phyloP scores from a whole-genome alignment of 2,797 vertebrate species.

The Hippopotamyrus pictus region DNA sequence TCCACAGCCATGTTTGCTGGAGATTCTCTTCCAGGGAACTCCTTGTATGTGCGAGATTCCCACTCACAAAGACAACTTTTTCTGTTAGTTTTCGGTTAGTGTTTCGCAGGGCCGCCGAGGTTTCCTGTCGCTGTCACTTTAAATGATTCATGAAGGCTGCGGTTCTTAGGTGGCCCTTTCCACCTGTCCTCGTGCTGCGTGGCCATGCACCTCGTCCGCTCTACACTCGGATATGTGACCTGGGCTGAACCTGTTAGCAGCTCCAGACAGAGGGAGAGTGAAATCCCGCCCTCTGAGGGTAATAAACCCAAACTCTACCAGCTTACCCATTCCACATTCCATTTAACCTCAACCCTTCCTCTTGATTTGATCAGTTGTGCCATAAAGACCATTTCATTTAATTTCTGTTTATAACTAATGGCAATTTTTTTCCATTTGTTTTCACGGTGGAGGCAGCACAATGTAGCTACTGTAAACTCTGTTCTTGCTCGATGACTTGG shows the following conservation, averaged over 20 bases:
- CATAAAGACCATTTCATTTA: not conserved
- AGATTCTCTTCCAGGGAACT: not conserved
- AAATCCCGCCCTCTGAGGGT: conserved; percentile 17
- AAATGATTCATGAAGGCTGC: not conserved
- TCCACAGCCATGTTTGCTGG: too few species aligned
- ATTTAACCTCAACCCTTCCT: not conserved
- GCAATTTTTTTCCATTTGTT: not conserved
- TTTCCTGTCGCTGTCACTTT: not conserved
- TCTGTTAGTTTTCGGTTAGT: too few species aligned
- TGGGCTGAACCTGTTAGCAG: conserved; percentile 52
- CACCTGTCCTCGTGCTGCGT: conserved; percentile 45
- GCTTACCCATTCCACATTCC: not conserved
- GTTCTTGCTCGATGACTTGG: not conserved
- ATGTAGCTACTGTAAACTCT: not conserved
- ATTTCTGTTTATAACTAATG: not conserved
- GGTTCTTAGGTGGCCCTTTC: conserved; percentile 43
- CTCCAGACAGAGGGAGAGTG: conserved; percentile 18
- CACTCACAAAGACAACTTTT: not conserved
- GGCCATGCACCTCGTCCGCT: not conserved
- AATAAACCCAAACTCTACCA: not conserved
- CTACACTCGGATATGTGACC: conserved; percentile 42
- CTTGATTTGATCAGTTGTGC: not conserved
- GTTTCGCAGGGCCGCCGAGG: not conserved
- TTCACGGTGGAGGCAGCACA: not conserved
- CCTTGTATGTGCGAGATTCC: not conserved